A percentile compares a stretch with the other conserved stretches of the same genome.
Conservation (phyloP, 2,113 vertebrate species). For the Neopipo cinnamomea region DNA sequence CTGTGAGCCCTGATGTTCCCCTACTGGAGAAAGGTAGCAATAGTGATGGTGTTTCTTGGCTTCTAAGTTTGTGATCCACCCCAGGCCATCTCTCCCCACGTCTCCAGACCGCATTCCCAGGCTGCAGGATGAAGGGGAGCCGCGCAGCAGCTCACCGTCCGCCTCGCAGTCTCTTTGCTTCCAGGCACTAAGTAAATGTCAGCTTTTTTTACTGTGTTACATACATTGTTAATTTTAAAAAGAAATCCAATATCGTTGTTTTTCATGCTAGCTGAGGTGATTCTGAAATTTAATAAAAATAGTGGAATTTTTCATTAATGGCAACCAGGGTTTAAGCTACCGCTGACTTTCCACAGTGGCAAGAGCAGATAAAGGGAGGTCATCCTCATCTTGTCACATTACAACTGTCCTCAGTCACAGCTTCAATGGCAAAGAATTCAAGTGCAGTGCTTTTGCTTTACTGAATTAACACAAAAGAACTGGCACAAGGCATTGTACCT, state of each 20-base stretch:
- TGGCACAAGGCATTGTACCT: neutral
- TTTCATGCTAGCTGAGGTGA: constrained; percentile 41
- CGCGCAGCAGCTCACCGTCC: neutral
- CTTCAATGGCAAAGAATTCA: neutral
- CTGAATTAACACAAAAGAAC: neutral
- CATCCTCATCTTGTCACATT: neutral
- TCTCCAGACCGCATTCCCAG: neutral
- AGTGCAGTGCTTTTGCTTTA: neutral
- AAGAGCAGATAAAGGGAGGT: constrained; percentile 9
- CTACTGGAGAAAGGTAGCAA: neutral
- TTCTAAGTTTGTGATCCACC: constrained; percentile 26
- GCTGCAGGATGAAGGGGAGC: neutral
- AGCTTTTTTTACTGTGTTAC: constrained; percentile 49
- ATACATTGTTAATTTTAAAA: constrained; percentile 64
- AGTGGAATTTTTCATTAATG: constrained; percentile 47
- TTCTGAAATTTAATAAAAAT: constrained; percentile 64
- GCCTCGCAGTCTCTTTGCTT: constrained; percentile 36
- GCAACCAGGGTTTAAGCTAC: constrained; percentile 6
- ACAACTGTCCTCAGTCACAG: neutral
- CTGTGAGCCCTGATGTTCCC: neutral
- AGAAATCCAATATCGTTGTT: constrained; percentile 62
- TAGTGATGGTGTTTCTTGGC: constrained; percentile 8
- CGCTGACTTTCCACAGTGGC: neutral
- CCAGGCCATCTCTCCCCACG: neutral
- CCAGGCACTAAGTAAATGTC: constrained; percentile 66